Percentiles rank a stretch among this genome's conserved stretches.
These are phyloP conservation scores for Uropetala carovei DNA, from an alignment of 2,888 invertebrate species.

Conservation along the genomic window DNA sequence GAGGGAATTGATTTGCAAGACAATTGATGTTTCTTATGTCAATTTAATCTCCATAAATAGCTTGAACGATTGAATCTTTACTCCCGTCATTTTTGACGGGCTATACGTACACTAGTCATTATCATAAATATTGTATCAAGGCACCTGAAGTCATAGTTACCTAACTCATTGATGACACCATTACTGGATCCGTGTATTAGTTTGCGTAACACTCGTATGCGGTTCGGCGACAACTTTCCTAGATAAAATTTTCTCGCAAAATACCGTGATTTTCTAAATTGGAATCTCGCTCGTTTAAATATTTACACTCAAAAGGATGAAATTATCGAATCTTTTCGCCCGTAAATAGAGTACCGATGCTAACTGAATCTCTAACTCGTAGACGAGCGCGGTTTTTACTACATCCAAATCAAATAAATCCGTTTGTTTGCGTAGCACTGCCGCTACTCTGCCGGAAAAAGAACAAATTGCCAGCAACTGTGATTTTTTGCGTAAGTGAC, in stretches of 20 bases:
- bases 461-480: background rate
- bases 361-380: background rate
- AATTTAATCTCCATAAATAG: too few species aligned
- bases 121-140: too few species aligned
- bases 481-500: background rate
- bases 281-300: background rate
- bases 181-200: background rate
- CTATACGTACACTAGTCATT: too few species aligned
- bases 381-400: background rate
- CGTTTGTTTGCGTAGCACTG: background rate
- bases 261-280: background rate
- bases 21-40: too few species aligned
- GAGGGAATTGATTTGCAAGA: too few species aligned
- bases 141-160: too few species aligned
- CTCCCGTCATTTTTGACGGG: too few species aligned
- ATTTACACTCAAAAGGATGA: background rate
- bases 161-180: too few species aligned
- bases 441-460: background rate
- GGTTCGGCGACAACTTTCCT: background rate
- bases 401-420: background rate
- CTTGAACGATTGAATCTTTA: too few species aligned
- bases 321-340: background rate
- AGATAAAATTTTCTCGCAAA: background rate
- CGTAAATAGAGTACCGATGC: background rate
- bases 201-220: background rate